Evolutionary conservation across 2,888 invertebrate genomes (phyloP), one percentile per base, ranked within the genome.

Genomic region (Cosmia pyralina): DNA sequence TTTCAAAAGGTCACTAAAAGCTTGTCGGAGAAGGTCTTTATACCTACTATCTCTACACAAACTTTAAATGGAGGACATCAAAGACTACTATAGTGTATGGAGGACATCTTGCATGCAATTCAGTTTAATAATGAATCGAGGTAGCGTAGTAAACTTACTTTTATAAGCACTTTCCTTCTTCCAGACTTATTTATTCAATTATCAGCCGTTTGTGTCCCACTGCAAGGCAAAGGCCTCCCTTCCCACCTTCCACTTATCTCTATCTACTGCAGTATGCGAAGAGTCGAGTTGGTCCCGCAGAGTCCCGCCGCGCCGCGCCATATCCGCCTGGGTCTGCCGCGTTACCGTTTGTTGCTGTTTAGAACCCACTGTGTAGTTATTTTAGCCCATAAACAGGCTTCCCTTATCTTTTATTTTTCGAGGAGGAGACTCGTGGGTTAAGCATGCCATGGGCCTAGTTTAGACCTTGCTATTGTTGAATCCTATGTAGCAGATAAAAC

Each of bases 401-500:
- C 4, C 13, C 19, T 7, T 11, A 46, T 19, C 1, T 48, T 46
- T 46, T 7, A 46, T 50, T 34, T 6, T 64, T 46, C 3, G 17
- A 46, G 34, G 8, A 38, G 17, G n/a, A 46, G 4, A 34, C n/a
- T 46, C 15, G n/a, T 34, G n/a, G n/a, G n/a, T n/a, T n/a, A n/a
- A n/a, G n/a, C n/a, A 34, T 66, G 15, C 3, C 3, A 11, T 44
- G 60, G n/a, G 5, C n/a, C 63, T 63, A 46, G 11, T n/a, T 34
- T n/a, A n/a, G 7, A n/a, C 17, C 7, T 63, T 17, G 46, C n/a
- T 63, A 64, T 38, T 46, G n/a, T 68, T 68, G 13, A 46, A n/a
- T 64, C 38, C 11, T 68, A n/a, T 17, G 34, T 46, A 38, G 34
- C 17, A n/a, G 8, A 34, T 34, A 28, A 46, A 46, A 59, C 8